Base-by-base conservation (phyloP, 2,888 invertebrate species). In the Gymnosoma rotundatum region DNA sequence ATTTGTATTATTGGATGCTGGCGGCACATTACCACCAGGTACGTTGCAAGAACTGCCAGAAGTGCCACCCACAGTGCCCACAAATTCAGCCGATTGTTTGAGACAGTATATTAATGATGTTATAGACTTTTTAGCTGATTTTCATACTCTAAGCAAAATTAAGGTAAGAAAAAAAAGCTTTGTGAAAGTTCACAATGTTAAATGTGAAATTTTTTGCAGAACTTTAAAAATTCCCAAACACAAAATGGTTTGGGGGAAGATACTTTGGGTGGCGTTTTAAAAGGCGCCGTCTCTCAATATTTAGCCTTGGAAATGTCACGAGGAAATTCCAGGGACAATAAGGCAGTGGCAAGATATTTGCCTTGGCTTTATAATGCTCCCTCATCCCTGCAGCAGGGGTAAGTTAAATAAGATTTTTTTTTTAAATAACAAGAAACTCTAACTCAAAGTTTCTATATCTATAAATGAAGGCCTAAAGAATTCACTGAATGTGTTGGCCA, bases 401-500 rank as follows among this genome's bases (percentile, higher is more conserved):
- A 92, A 87, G 67, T 54, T 18, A 38, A 18, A 42, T 4, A 0
- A 36, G 48, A 25, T 2, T 25, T 25, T 25, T 25, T 12, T 64
- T 42, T 1, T 12, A 45, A 42, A 45, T 18, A 25, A 20, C 9
- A 45, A 16, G 1, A 10, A 45, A 18, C 38, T n/a, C n/a, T 52
- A 72, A 45, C 8, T 50, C 38, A 58, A 16, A 45, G 9, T 9
- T 52, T 18, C 18, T 38, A 1, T 1, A 56, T 1, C 58, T 25
- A 14, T n/a, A n/a, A n/a, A n/a, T n/a, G n/a, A 89, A 97, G 98
- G 8, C 97, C 97, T 0, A 96, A 97, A 87, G 99, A 99, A 91
- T 97, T 98, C 90, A 94, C 95, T n/a, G 99, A 99, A 91, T 98
- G 98, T 91, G 97, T 99, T 86, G 95, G 96, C 0, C 99, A 99